Percentiles rank a stretch among this genome's conserved stretches.
phyloP scores from a whole-genome alignment of 2,888 invertebrate species.

The Acrobasis consociella region DNA sequence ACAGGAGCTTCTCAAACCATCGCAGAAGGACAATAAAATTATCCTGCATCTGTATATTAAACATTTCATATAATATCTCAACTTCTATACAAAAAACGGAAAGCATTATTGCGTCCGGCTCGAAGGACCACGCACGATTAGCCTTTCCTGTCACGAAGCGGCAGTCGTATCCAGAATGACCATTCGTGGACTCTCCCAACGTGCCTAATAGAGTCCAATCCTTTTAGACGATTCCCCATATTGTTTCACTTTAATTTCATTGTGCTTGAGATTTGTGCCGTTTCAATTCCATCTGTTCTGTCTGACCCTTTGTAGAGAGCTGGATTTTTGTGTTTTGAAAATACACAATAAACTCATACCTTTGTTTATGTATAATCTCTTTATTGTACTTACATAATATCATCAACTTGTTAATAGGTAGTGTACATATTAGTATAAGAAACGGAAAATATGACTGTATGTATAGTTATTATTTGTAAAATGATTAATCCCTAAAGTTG shows the following conservation, averaged over 20 bases:
- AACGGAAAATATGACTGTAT: too few relatives aligned
- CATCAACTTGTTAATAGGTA: too few relatives aligned
- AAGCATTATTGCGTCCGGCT: conserved; percentile 24
- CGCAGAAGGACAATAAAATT: background rate
- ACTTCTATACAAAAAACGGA: conserved; percentile 16
- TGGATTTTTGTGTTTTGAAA: too few relatives aligned
- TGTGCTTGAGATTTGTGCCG: conserved; percentile 3
- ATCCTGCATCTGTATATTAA: background rate
- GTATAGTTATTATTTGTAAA: too few relatives aligned
- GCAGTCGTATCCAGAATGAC: conserved; percentile 28
- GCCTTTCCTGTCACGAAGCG: conserved; percentile 33
- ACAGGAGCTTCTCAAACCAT: background rate
- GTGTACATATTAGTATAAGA: too few relatives aligned
- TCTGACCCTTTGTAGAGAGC: too few relatives aligned
- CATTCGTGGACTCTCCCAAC: conserved; percentile 27
- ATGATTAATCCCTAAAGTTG: too few relatives aligned
- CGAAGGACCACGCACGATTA: conserved; percentile 26
- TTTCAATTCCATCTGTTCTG: too few relatives aligned
- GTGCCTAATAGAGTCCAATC: conserved; percentile 20
- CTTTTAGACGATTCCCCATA: conserved; percentile 14
- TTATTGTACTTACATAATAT: too few relatives aligned
- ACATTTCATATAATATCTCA: background rate
- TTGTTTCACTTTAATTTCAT: conserved; percentile 18
- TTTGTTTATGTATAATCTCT: too few relatives aligned
- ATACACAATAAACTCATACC: too few relatives aligned